Evolutionary conservation across 2,113 vertebrate genomes (phyloP).

Genomic region (Cisticola juncidis): DNA sequence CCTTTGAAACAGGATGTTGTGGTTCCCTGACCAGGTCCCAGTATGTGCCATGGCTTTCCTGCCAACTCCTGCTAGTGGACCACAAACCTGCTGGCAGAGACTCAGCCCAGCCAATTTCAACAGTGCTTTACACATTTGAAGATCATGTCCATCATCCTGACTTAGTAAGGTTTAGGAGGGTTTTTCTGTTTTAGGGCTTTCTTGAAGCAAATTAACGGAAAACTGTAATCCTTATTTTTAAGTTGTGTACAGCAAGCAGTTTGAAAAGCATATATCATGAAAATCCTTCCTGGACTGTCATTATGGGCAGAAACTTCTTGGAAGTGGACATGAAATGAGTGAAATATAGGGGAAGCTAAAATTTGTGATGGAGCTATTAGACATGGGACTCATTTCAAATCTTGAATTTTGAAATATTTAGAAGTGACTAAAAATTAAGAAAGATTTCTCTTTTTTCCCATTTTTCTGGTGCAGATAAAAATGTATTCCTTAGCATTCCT

Average conservation of each 20-base stretch:
- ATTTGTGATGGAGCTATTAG: neutral
- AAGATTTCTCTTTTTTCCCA: neutral
- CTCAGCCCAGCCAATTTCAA: neutral
- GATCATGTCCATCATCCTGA: neutral
- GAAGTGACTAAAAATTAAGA: neutral
- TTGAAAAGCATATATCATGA: conserved; percentile 3
- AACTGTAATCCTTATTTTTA: neutral
- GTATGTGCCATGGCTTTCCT: neutral
- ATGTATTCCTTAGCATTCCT: neutral
- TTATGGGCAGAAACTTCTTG: neutral
- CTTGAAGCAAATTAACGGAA: neutral
- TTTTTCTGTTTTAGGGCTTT: neutral
- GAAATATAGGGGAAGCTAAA: neutral
- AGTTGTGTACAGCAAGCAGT: neutral
- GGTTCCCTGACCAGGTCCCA: neutral
- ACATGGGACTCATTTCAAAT: neutral
- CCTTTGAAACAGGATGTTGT: neutral
- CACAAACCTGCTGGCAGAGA: neutral
- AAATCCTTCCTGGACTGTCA: neutral
- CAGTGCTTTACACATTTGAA: neutral
- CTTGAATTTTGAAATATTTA: neutral
- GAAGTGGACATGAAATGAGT: neutral
- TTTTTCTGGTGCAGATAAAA: neutral
- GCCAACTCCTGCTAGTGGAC: neutral
- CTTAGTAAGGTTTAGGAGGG: neutral